Conservation (phyloP, 2,113 vertebrate species). For the Hipposideros armiger region DNA sequence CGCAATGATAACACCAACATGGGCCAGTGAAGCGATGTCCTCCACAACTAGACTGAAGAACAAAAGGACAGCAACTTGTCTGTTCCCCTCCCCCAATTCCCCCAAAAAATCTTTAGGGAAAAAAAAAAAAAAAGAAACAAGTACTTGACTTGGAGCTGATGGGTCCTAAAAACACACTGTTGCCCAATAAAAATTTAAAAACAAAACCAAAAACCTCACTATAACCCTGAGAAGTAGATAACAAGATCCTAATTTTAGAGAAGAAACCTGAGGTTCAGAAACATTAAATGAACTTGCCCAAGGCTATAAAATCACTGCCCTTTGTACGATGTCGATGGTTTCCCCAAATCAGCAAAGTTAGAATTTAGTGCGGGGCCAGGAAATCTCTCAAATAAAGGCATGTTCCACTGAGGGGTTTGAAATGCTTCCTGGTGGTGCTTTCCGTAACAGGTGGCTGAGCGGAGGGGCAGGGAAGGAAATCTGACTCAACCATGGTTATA, state of each 20-base stretch:
- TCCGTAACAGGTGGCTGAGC: neutral
- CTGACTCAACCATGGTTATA: neutral
- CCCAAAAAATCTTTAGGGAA: too few relatives aligned
- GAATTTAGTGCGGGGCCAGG: neutral
- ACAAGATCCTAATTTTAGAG: neutral
- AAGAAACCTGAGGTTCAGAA: neutral
- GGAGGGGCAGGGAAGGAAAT: neutral
- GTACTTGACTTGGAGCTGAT: too few relatives aligned
- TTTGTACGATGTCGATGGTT: rapidly evolving
- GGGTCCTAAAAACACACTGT: too few relatives aligned
- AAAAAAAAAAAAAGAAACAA: too few relatives aligned
- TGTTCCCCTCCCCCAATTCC: too few relatives aligned
- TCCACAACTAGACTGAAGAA: too few relatives aligned
- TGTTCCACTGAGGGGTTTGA: neutral
- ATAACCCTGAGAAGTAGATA: neutral
- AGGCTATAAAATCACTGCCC: neutral
- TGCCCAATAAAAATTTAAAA: too few relatives aligned
- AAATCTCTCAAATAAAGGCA: neutral
- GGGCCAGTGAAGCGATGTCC: too few relatives aligned
- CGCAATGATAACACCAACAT: too few relatives aligned
- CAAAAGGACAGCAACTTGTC: too few relatives aligned
- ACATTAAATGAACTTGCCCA: neutral
- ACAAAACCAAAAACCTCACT: neutral
- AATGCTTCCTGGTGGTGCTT: neutral
- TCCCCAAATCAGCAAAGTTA: neutral